These are phyloP conservation scores for Zophobas atratus DNA, from an alignment of 1,140 invertebrate genomes.

Conservation along the genomic window DNA sequence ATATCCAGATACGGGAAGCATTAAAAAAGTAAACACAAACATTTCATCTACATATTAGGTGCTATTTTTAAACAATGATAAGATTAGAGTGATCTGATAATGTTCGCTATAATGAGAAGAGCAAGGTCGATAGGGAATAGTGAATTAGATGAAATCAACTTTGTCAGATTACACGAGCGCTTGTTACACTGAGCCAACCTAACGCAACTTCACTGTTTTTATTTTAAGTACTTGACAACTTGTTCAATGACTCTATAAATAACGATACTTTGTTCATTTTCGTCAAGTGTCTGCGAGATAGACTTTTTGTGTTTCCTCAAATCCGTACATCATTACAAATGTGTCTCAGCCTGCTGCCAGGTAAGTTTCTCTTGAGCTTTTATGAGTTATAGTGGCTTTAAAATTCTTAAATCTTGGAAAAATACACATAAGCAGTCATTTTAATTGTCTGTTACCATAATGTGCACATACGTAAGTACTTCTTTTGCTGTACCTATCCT, in stretches of 20 bases:
- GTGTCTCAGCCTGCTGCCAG: constrained; percentile 7
- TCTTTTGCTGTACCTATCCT: background rate
- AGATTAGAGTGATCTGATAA: constrained; percentile 47
- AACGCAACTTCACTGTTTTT: constrained; percentile 39
- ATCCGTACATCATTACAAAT: constrained; percentile 23
- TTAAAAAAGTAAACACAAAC: constrained; percentile 40
- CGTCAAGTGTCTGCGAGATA: constrained; percentile 26
- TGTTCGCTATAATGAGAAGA: constrained; percentile 37
- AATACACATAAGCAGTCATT: too few species aligned
- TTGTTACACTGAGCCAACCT: constrained; percentile 40
- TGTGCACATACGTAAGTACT: too few species aligned
- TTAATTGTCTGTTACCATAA: too few species aligned
- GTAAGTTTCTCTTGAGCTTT: background rate
- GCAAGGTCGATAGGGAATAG: constrained; percentile 47
- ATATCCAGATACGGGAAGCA: constrained; percentile 12
- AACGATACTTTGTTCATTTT: constrained; percentile 40
- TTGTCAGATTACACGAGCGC: constrained; percentile 37
- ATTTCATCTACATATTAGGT: constrained; percentile 40
- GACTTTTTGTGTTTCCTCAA: constrained; percentile 5
- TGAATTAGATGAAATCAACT: constrained; percentile 50
- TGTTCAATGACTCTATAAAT: constrained; percentile 42
- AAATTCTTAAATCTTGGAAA: too few species aligned
- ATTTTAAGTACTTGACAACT: constrained; percentile 42
- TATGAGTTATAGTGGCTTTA: too few species aligned
- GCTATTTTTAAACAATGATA: constrained; percentile 50